A percentile compares a stretch with the other conserved stretches of the same genome.
These are phyloP conservation scores for Crotalus viridis DNA, from an alignment of 2,113 vertebrate genomes.

Conservation along the genomic window DNA sequence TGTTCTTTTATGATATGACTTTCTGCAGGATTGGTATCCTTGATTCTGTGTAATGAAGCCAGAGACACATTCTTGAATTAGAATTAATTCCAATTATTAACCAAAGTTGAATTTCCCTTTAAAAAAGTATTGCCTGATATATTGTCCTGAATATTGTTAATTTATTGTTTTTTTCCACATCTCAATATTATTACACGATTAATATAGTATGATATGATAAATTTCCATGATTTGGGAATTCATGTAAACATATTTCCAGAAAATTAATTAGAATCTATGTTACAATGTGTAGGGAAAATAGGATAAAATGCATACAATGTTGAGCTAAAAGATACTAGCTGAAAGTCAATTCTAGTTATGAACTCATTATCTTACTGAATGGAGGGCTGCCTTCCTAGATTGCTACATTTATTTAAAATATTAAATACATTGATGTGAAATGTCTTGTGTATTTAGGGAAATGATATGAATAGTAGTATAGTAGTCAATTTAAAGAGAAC, in stretches of 20 bases:
- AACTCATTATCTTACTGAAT: not conserved
- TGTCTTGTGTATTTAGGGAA: not conserved
- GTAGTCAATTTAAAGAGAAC: not conserved
- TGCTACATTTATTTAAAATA: not conserved
- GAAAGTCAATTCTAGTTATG: not conserved
- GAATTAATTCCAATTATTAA: not conserved
- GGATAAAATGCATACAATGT: not conserved
- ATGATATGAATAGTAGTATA: not conserved
- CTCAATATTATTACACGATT: not conserved
- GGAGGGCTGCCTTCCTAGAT: not conserved
- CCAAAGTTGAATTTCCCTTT: not conserved
- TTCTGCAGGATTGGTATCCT: conserved; percentile 78
- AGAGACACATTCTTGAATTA: not conserved
- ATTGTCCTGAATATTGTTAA: not conserved
- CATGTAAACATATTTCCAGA: not conserved
- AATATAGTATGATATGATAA: not conserved
- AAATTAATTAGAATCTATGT: not conserved
- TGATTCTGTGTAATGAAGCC: conserved; percentile 69
- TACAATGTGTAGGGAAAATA: not conserved
- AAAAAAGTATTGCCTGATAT: conserved; percentile 2
- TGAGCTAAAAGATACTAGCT: not conserved
- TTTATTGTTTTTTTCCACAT: not conserved
- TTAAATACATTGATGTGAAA: not conserved
- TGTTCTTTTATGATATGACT: conserved; percentile 75
- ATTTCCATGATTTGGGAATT: not conserved